Conservation (phyloP, 1,140 invertebrate species). For the Samia ricini region DNA sequence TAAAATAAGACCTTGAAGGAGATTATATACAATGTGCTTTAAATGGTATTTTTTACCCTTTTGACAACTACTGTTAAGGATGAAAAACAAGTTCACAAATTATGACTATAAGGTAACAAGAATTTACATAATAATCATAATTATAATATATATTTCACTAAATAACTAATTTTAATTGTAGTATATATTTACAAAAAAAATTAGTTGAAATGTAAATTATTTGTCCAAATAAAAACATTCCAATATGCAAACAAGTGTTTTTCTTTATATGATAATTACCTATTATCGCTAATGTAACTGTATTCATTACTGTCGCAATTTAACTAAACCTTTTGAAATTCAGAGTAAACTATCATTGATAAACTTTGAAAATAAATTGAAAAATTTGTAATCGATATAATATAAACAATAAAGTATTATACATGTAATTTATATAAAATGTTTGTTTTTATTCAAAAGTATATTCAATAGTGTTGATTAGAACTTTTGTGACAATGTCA, state of each 20-base stretch:
- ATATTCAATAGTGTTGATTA: no score
- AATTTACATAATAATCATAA: not conserved
- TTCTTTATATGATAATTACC: not conserved
- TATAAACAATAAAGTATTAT: not conserved
- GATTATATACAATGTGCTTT: not conserved
- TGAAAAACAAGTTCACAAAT: not conserved
- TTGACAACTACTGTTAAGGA: not conserved
- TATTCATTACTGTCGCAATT: not conserved
- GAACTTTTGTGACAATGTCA: no score
- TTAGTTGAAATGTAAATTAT: not conserved
- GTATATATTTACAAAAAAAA: not conserved
- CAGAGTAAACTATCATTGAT: no score
- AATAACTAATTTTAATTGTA: not conserved
- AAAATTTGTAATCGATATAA: not conserved
- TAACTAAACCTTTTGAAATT: not conserved
- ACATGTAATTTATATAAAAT: not conserved
- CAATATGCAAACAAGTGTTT: not conserved
- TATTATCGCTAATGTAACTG: not conserved
- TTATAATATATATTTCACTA: not conserved
- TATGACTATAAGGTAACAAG: not conserved
- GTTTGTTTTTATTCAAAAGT: not conserved
- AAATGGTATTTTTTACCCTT: not conserved
- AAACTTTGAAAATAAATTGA: no score
- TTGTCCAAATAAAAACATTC: not conserved
- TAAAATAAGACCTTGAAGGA: not conserved